These are phyloP conservation scores for Euzophera pinguis DNA, from an alignment of 2,888 invertebrate species.

Conservation along the genomic window DNA sequence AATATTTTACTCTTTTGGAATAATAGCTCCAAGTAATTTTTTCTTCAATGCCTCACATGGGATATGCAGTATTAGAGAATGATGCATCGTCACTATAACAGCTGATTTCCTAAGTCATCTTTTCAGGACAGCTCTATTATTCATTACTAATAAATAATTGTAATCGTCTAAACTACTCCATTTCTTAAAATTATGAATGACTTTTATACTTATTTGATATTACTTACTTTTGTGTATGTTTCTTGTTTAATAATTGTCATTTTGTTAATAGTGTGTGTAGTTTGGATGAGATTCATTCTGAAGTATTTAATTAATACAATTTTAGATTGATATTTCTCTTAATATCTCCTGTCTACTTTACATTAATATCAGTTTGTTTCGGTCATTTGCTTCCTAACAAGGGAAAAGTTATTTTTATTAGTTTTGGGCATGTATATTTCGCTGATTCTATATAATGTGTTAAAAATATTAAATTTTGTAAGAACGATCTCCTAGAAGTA, in stretches of 20 bases:
- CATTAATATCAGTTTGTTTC: constrained; percentile 57
- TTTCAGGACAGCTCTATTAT: constrained; percentile 79
- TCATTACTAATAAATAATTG: constrained; percentile 71
- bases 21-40: constrained; percentile 73
- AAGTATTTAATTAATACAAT: constrained; percentile 55
- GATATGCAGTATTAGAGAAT: constrained; percentile 79
- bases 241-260: constrained; percentile 15
- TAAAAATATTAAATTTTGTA: constrained; percentile 34
- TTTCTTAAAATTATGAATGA: constrained; percentile 28
- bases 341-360: constrained; percentile 58
- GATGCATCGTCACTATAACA: constrained; percentile 79
- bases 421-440: constrained; percentile 77
- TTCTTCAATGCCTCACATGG: constrained; percentile 76
- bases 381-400: constrained; percentile 76
- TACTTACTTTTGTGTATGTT: constrained; percentile 23
- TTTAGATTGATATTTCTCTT: constrained; percentile 56
- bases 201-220: constrained; percentile 14
- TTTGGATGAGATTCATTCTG: constrained; percentile 70
- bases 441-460: constrained; percentile 67
- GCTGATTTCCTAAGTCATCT: constrained; percentile 76
- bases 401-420: constrained; percentile 70
- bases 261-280: constrained; percentile 41
- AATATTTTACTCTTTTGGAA: constrained; percentile 72
- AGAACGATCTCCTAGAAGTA: constrained; percentile 55
- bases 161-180: constrained; percentile 68